These are phyloP conservation scores for Phaethornis superciliosus DNA, from an alignment of 2,113 vertebrate species.

Conservation along the genomic window DNA sequence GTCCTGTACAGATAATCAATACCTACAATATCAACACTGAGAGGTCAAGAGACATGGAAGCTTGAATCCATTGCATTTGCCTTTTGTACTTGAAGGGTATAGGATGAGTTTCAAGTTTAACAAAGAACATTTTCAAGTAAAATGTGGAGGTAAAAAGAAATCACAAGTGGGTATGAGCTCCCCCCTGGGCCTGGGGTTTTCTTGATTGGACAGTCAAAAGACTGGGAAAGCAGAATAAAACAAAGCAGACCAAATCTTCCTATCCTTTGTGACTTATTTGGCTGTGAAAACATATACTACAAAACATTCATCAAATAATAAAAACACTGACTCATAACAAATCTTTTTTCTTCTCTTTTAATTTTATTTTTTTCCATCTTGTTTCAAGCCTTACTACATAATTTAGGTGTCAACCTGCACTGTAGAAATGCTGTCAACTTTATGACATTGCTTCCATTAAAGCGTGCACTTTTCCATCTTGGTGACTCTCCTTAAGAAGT, in stretches of 20 bases:
- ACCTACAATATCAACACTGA: background rate
- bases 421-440: slow-evolving; percentile 32
- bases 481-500: slow-evolving; percentile 43
- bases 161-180: background rate
- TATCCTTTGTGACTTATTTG: background rate
- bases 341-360: background rate
- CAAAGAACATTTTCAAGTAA: background rate
- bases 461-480: slow-evolving; percentile 36
- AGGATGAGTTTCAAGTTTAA: background rate
- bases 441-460: slow-evolving; percentile 43
- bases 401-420: slow-evolving; percentile 8
- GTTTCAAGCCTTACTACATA: background rate
- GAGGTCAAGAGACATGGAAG: background rate
- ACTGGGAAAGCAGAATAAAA: background rate
- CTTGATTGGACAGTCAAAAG: background rate
- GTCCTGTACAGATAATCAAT: background rate
- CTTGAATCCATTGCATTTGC: background rate
- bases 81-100: background rate
- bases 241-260: background rate
- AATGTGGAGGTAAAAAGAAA: background rate
- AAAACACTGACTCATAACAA: background rate
- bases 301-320: background rate
- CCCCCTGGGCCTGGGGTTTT: background rate
- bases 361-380: background rate
- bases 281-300: background rate